A percentile compares a stretch with the other conserved stretches of the same genome.
phyloP scores from a whole-genome alignment of 2,888 invertebrate species.

The Acanthopleura granulata region DNA sequence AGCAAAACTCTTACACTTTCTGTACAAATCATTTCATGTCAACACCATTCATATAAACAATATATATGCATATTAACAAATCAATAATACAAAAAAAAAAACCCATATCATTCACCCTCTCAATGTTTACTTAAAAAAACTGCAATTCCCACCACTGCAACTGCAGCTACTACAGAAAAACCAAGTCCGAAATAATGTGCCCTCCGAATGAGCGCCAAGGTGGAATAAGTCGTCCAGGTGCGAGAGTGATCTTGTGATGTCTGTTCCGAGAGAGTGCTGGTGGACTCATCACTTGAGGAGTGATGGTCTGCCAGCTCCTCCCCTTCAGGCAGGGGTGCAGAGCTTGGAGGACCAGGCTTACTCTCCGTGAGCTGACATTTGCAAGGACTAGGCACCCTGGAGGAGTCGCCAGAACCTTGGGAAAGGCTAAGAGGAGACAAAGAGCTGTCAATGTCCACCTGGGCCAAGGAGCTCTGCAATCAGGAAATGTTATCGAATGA shows the following conservation, averaged over 20 bases:
- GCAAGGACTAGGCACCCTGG: neutral
- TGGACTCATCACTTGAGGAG: neutral
- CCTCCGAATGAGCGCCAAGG: neutral
- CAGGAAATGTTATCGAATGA: neutral
- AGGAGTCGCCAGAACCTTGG: neutral
- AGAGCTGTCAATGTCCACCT: neutral
- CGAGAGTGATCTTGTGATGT: neutral
- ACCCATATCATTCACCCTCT: no score
- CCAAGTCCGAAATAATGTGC: neutral
- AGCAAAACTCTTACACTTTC: no score
- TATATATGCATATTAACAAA: no score
- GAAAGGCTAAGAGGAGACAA: neutral
- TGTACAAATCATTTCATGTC: no score
- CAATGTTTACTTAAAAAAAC: neutral
- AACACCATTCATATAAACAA: no score
- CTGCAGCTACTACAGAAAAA: neutral
- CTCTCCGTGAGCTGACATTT: neutral
- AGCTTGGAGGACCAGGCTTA: neutral
- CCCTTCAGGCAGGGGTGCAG: neutral
- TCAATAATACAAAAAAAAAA: no score
- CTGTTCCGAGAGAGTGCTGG: neutral
- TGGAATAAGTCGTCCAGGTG: neutral
- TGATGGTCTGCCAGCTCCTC: neutral
- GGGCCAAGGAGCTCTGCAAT: conserved; percentile 2
- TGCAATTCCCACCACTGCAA: neutral